phyloP scores from a whole-genome alignment of 2,888 invertebrate species.

The Eulithis prunata region DNA sequence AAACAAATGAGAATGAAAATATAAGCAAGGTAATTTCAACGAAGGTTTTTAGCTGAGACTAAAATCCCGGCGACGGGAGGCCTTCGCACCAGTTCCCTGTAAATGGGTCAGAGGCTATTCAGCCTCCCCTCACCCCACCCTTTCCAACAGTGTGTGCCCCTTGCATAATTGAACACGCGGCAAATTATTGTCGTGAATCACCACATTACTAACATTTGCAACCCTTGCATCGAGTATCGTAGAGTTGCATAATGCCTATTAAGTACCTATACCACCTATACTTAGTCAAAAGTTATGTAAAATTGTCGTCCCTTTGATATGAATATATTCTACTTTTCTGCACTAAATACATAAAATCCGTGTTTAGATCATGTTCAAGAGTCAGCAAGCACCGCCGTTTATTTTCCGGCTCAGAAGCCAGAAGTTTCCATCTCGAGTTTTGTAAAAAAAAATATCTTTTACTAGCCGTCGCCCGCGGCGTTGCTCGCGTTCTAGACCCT shows the following conservation, averaged over 20 bases:
- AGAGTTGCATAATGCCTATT: neutral
- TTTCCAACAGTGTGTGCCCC: conserved; percentile 68
- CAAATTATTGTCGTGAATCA: conserved; percentile 77
- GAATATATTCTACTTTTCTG: too few relatives aligned
- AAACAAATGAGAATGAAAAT: conserved; percentile 43
- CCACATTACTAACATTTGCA: conserved; percentile 50
- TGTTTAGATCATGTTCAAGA: too few relatives aligned
- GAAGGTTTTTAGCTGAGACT: conserved; percentile 44
- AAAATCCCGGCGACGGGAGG: conserved; percentile 50
- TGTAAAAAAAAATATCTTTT: too few relatives aligned
- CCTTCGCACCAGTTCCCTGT: conserved; percentile 68
- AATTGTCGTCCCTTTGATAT: too few relatives aligned
- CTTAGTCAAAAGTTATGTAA: too few relatives aligned
- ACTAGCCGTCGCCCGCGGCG: too few relatives aligned
- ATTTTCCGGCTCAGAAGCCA: too few relatives aligned
- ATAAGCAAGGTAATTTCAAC: conserved; percentile 44
- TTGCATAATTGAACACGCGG: conserved; percentile 81
- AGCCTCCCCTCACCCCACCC: conserved; percentile 53
- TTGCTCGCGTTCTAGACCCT: too few relatives aligned
- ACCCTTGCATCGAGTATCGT: neutral
- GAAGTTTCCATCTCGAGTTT: too few relatives aligned
- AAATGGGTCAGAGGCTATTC: conserved; percentile 82
- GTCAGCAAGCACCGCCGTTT: too few relatives aligned
- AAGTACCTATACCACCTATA: too few relatives aligned
- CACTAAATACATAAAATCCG: too few relatives aligned